Evolutionary conservation across 2,888 invertebrate genomes (phyloP).

Genomic region (Tipula helvola): DNA sequence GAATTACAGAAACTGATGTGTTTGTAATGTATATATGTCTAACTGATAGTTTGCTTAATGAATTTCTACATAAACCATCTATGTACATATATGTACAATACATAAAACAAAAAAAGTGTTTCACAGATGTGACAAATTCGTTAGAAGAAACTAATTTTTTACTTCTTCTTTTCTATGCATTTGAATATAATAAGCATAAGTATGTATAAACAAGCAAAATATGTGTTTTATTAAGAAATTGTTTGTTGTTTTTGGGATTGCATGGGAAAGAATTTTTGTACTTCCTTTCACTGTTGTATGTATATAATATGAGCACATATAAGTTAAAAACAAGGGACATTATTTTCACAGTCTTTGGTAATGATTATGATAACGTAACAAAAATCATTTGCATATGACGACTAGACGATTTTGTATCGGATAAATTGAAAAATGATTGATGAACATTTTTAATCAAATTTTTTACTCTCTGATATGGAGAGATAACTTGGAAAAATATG

Average conservation of each 20-base stretch:
- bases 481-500: background rate
- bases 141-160: background rate
- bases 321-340: background rate
- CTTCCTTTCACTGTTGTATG: background rate
- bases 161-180: background rate
- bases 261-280: background rate
- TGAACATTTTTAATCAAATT: background rate
- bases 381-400: background rate
- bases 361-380: background rate
- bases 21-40: background rate
- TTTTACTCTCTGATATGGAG: background rate
- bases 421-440: background rate
- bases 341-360: background rate
- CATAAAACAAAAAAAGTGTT: background rate
- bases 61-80: background rate
- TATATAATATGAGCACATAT: background rate
- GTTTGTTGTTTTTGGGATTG: background rate
- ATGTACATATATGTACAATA: too few relatives aligned
- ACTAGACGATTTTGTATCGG: background rate
- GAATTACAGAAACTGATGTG: background rate
- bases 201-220: background rate
- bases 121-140: background rate
- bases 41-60: conserved; percentile 8
- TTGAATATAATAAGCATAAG: background rate
- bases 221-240: background rate